Percentiles rank a stretch among this genome's conserved stretches.
phyloP scores from a whole-genome alignment of 2,888 invertebrate genomes.

The Pelosia muscerda region DNA sequence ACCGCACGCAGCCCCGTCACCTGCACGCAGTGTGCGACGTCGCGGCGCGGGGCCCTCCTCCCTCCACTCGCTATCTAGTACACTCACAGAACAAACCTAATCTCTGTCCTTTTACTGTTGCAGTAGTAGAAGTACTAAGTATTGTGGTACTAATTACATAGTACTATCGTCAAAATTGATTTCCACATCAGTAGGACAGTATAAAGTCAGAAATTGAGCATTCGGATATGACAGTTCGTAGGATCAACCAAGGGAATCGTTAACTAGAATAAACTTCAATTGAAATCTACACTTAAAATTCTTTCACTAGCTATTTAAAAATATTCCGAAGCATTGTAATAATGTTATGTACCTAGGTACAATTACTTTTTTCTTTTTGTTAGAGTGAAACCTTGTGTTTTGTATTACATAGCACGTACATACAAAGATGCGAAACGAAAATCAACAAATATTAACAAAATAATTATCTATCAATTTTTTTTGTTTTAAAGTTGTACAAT shows the following conservation, averaged over 20 bases:
- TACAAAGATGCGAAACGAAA: too few relatives aligned
- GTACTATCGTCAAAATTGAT: not conserved
- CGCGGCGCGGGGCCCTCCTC: constrained; percentile 47
- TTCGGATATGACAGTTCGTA: constrained; percentile 14
- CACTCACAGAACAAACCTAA: constrained; percentile 25
- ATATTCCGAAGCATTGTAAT: too few relatives aligned
- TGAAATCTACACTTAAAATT: constrained; percentile 20
- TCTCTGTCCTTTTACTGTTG: constrained; percentile 16
- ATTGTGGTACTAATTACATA: not conserved
- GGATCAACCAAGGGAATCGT: constrained; percentile 15
- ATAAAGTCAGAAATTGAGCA: constrained; percentile 15
- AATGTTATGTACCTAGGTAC: too few relatives aligned
- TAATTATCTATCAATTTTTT: too few relatives aligned
- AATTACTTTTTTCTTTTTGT: too few relatives aligned
- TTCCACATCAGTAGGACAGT: constrained; percentile 16
- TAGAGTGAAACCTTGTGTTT: too few relatives aligned
- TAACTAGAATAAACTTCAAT: not conserved
- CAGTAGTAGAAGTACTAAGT: not conserved
- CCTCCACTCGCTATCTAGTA: constrained; percentile 18
- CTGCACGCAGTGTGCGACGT: constrained; percentile 79
- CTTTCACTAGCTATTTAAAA: too few relatives aligned
- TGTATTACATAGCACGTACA: too few relatives aligned
- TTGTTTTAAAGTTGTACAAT: not conserved
- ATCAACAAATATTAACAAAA: too few relatives aligned
- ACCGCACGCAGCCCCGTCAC: constrained; percentile 88